Evolutionary conservation across 2,888 invertebrate genomes (phyloP).

Genomic region (Cantharis lateralis): DNA sequence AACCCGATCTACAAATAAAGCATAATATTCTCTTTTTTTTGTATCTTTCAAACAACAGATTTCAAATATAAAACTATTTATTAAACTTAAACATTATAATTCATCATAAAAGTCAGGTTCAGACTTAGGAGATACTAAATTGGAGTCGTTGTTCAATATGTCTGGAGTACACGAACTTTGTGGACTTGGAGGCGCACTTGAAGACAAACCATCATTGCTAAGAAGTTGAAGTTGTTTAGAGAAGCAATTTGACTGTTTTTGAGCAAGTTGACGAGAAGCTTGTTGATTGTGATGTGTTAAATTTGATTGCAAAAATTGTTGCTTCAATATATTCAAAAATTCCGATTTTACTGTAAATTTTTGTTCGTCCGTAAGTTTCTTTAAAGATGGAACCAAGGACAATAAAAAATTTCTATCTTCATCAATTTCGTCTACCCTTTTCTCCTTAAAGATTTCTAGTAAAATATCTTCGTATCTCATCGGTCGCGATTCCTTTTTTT

Average conservation of each 20-base stretch:
- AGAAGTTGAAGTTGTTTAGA: background rate
- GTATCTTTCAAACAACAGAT: too few species aligned
- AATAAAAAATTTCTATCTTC: background rate
- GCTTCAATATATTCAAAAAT: background rate
- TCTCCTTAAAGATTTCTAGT: background rate
- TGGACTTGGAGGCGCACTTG: background rate
- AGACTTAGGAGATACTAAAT: background rate
- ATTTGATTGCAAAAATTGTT: background rate
- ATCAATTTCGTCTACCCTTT: background rate
- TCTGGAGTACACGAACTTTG: background rate
- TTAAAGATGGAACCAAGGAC: background rate
- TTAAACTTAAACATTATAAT: background rate
- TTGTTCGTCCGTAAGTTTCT: background rate
- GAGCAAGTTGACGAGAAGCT: background rate
- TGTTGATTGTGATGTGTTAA: background rate
- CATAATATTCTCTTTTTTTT: too few species aligned
- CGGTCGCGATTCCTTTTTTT: background rate
- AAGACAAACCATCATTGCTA: background rate
- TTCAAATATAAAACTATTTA: too few species aligned
- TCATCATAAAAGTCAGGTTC: background rate
- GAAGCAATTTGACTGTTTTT: background rate
- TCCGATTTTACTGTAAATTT: background rate
- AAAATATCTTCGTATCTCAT: background rate
- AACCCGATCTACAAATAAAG: too few species aligned
- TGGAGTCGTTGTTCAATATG: background rate